phyloP scores from a whole-genome alignment of 2,888 invertebrate species.

The Scaptodrosophila latifasciaeformis region DNA sequence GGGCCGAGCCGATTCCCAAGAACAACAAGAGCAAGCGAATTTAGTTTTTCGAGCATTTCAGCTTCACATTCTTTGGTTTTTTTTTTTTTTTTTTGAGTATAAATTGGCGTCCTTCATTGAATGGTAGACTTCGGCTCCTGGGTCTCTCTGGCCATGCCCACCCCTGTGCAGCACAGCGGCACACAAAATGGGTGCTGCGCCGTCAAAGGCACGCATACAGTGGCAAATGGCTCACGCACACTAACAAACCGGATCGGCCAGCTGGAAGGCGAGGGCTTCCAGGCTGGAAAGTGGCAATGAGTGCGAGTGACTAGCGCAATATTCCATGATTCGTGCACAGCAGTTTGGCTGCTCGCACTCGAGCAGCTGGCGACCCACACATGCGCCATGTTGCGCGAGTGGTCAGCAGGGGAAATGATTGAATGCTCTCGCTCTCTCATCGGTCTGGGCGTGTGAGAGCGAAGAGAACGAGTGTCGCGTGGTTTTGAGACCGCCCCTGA shows the following conservation, averaged over 20 bases:
- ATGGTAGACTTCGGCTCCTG: constrained; percentile 20
- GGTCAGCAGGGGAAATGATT: constrained; percentile 40
- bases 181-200: constrained; percentile 56
- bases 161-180: constrained; percentile 17
- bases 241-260: constrained; percentile 8
- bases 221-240: constrained; percentile 35
- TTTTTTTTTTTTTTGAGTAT: constrained; percentile 46
- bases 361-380: constrained; percentile 19
- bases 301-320: constrained; percentile 22
- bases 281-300: constrained; percentile 40
- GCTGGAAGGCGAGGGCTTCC: constrained; percentile 50
- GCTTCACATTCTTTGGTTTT: constrained; percentile 3
- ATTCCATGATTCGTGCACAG: constrained; percentile 18
- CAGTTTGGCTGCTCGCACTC: constrained; percentile 32
- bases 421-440: background rate
- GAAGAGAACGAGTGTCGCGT: constrained; percentile 26
- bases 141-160: background rate
- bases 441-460: constrained; percentile 19
- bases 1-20: too few species aligned
- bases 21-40: constrained; percentile 9
- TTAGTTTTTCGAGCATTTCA: constrained; percentile 32
- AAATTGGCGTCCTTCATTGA: constrained; percentile 75
- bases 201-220: constrained; percentile 32
- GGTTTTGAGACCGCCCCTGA: constrained; percentile 48
- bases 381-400: constrained; percentile 62